phyloP scores from a whole-genome alignment of 2,113 vertebrate genomes.

The Passer domesticus region DNA sequence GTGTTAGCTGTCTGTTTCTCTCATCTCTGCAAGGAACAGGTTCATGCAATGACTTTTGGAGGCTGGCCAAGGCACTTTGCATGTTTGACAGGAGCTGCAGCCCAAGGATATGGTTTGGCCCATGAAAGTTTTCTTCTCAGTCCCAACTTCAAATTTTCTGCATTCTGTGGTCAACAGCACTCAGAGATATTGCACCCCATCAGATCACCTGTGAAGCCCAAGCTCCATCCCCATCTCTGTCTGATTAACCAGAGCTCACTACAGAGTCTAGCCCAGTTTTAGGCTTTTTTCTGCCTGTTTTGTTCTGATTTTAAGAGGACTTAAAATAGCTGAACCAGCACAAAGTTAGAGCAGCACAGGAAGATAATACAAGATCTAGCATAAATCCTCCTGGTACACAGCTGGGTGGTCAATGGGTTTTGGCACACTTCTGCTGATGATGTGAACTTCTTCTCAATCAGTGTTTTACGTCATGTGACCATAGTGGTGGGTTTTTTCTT shows the following conservation, averaged over 20 bases:
- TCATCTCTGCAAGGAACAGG: not conserved
- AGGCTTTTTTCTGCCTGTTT: not conserved
- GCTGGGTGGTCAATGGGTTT: not conserved
- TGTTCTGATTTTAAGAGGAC: not conserved
- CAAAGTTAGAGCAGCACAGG: not conserved
- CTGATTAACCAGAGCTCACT: not conserved
- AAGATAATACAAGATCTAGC: not conserved
- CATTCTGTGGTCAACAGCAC: not conserved
- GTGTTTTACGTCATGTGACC: not conserved
- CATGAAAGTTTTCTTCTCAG: not conserved
- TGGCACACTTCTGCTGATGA: not conserved
- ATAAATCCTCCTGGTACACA: not conserved
- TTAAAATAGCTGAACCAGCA: not conserved
- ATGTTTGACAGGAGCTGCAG: not conserved
- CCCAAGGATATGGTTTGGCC: not conserved
- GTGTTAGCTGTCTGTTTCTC: not conserved
- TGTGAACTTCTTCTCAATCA: not conserved
- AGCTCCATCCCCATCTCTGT: not conserved
- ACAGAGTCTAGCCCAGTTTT: not conserved
- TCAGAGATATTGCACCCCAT: not conserved
- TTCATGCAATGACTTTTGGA: no score
- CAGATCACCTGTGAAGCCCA: not conserved
- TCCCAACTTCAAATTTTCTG: not conserved
- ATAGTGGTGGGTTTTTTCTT: not conserved
- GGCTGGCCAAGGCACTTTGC: not conserved